phyloP scores from a whole-genome alignment of 2,888 invertebrate species.

The Endotricha flammealis region DNA sequence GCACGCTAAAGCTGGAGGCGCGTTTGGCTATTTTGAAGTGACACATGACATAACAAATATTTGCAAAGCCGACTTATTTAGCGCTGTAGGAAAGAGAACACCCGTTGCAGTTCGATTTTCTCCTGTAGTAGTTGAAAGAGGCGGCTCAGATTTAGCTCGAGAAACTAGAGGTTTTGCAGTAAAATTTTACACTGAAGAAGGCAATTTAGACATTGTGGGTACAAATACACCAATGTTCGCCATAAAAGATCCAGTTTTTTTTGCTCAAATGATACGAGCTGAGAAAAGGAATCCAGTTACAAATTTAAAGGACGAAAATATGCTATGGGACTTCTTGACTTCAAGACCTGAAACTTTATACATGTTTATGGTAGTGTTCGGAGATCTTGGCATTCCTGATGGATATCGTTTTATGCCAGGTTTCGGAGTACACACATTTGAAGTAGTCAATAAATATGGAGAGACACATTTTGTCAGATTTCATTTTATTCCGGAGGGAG shows the following conservation, averaged over 20 bases:
- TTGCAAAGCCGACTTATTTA: slow-evolving; percentile 85
- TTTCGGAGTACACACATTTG: slow-evolving; percentile 93
- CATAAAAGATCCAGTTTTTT: slow-evolving; percentile 90
- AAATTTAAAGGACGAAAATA: slow-evolving; percentile 89
- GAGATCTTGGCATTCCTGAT: slow-evolving; percentile 93
- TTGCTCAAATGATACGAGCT: slow-evolving; percentile 94
- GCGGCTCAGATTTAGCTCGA: slow-evolving; percentile 88
- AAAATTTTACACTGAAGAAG: slow-evolving; percentile 94
- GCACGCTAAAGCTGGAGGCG: slow-evolving; percentile 94
- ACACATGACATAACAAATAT: slow-evolving; percentile 88
- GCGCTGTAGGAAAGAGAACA: slow-evolving; percentile 84
- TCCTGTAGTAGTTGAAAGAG: slow-evolving; percentile 88
- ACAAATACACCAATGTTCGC: slow-evolving; percentile 94
- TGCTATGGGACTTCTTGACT: slow-evolving; percentile 95
- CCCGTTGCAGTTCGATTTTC: slow-evolving; percentile 87
- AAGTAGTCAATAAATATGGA: slow-evolving; percentile 85
- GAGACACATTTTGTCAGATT: slow-evolving; percentile 89
- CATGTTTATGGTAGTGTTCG: slow-evolving; percentile 88
- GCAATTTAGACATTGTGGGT: slow-evolving; percentile 93
- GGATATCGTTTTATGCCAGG: slow-evolving; percentile 95
- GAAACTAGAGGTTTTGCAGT: slow-evolving; percentile 93
- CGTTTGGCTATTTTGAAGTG: slow-evolving; percentile 90
- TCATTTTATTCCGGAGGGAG: slow-evolving; percentile 92
- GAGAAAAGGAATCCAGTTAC: slow-evolving; percentile 95
- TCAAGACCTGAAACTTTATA: slow-evolving; percentile 90